These are phyloP conservation scores for Sebastolobus altivelis DNA, from an alignment of 2,797 vertebrate species.

Conservation along the genomic window DNA sequence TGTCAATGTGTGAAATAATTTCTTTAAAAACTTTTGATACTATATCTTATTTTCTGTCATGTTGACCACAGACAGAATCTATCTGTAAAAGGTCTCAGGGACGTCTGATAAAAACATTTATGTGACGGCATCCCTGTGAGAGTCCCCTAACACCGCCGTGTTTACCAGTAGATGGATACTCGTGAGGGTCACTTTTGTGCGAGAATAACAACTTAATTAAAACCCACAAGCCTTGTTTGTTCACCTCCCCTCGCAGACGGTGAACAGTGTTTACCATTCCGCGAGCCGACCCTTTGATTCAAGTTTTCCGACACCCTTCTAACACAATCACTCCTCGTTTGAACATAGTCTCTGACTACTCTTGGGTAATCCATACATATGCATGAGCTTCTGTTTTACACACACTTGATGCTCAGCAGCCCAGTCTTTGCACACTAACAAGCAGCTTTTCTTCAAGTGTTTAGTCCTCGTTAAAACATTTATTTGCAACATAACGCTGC, in stretches of 20 bases:
- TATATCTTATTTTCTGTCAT: neutral
- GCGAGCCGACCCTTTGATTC: constrained; percentile 52
- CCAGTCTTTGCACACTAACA: constrained; percentile 49
- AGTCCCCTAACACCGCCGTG: constrained; percentile 14
- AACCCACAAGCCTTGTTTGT: constrained; percentile 48
- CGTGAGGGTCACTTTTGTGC: constrained; percentile 26
- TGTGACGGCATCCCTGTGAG: constrained; percentile 15
- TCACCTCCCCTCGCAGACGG: constrained; percentile 15
- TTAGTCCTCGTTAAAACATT: constrained; percentile 69
- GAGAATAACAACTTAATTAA: constrained; percentile 59
- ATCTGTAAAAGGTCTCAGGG: neutral
- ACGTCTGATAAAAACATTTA: constrained; percentile 6
- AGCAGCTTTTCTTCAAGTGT: constrained; percentile 74
- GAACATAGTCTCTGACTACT: constrained; percentile 45
- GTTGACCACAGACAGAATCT: neutral
- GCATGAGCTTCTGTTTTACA: constrained; percentile 66
- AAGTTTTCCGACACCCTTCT: constrained; percentile 46
- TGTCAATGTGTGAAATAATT: neutral
- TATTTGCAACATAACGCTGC: constrained; percentile 61
- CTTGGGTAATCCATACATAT: constrained; percentile 62
- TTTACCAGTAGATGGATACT: constrained; percentile 18
- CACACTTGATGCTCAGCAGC: constrained; percentile 58
- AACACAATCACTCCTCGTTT: constrained; percentile 47
- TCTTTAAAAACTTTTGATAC: neutral
- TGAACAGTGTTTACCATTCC: constrained; percentile 40